Percentiles rank a stretch among this genome's conserved stretches.
These are phyloP conservation scores for Aphidoletes aphidimyza DNA, from an alignment of 2,888 invertebrate genomes.

Conservation along the genomic window DNA sequence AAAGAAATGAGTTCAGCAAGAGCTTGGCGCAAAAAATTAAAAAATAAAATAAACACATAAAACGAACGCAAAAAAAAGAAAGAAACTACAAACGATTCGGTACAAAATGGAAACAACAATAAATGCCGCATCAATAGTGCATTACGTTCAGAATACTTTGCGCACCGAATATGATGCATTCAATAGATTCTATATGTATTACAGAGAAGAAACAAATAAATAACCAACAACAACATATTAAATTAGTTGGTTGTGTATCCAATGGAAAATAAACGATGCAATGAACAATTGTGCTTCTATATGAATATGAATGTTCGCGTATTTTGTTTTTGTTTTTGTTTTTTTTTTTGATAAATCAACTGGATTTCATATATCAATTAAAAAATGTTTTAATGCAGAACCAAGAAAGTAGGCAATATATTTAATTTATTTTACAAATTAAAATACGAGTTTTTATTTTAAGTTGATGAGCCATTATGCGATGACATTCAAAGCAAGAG, in stretches of 20 bases:
- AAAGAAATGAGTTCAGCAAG: not conserved
- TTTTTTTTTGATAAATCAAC: not conserved
- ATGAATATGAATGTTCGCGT: constrained; percentile 32
- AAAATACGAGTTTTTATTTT: no score
- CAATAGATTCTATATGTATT: constrained; percentile 24
- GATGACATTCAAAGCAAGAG: no score
- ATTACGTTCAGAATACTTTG: not conserved
- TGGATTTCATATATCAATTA: not conserved
- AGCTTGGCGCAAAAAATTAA: not conserved
- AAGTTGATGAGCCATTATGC: no score
- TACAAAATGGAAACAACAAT: not conserved
- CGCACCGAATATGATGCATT: constrained; percentile 41
- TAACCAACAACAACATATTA: no score
- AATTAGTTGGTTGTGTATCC: not conserved
- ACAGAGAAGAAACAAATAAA: no score
- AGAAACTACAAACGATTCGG: not conserved
- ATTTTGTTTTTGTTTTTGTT: not conserved
- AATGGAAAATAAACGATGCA: constrained; percentile 28
- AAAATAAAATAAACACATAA: not conserved
- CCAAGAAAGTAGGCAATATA: not conserved
- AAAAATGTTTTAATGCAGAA: constrained; percentile 8
- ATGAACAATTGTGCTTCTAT: constrained; percentile 3
- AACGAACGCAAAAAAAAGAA: not conserved
- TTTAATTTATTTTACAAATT: constrained; percentile 24
- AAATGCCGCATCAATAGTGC: not conserved